Conservation (phyloP, 1,140 invertebrate genomes). For the Calliphora vicina region DNA sequence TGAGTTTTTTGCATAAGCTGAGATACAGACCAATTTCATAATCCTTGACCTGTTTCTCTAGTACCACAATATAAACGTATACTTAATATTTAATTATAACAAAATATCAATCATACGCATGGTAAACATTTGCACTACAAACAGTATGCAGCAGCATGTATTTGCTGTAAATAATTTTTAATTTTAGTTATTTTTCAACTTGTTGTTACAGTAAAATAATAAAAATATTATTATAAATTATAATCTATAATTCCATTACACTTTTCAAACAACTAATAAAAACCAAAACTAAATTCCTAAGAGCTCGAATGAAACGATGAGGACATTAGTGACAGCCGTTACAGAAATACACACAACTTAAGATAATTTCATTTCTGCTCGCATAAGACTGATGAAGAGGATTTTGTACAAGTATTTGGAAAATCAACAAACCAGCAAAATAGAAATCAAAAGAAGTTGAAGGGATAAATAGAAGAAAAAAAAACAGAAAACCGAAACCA, state of each 20-base stretch:
- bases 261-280: background rate
- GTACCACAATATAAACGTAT: background rate
- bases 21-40: no score
- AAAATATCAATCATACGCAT: background rate
- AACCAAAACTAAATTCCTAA: background rate
- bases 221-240: background rate
- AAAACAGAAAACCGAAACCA: background rate
- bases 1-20: no score
- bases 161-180: background rate
- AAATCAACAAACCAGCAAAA: background rate
- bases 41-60: no score
- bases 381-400: background rate
- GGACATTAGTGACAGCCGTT: slow-evolving; percentile 4
- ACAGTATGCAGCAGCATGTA: no score
- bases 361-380: background rate
- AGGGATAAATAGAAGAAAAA: background rate
- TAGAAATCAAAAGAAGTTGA: background rate
- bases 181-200: background rate
- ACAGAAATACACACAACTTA: background rate
- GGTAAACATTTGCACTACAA: background rate
- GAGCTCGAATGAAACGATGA: background rate
- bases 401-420: background rate
- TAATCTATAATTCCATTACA: background rate
- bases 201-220: background rate
- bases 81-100: background rate